Conservation (phyloP, 2,113 vertebrate species). For the Paraplagusia blochii region DNA sequence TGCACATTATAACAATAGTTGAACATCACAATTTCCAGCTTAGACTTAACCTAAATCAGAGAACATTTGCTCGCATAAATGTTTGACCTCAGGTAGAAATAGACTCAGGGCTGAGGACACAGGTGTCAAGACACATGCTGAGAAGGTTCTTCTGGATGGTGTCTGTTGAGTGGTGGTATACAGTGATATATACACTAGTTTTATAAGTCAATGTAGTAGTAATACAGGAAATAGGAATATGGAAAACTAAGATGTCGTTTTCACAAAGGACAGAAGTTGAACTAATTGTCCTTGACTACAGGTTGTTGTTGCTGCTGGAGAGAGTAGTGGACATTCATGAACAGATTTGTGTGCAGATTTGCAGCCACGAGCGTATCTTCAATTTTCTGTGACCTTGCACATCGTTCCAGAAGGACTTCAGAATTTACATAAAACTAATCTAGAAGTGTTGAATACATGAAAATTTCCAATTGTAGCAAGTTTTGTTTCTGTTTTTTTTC, state of each 20-base stretch:
- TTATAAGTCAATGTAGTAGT: too few relatives aligned
- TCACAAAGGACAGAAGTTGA: too few relatives aligned
- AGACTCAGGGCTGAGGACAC: slow-evolving; percentile 3
- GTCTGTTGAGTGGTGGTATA: background rate
- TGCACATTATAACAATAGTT: too few relatives aligned
- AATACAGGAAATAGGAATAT: too few relatives aligned
- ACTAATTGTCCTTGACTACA: too few relatives aligned
- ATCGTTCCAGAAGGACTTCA: background rate
- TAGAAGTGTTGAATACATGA: background rate
- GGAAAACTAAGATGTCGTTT: too few relatives aligned
- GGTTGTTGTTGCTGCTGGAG: too few relatives aligned
- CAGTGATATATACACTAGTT: background rate
- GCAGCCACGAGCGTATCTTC: background rate
- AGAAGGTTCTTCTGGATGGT: background rate
- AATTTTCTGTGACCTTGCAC: background rate
- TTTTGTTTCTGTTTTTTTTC: background rate
- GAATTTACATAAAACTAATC: background rate
- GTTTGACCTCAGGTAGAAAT: slow-evolving; percentile 25
- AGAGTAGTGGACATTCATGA: too few relatives aligned
- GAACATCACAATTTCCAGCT: too few relatives aligned
- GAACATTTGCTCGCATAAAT: background rate
- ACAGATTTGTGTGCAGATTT: too few relatives aligned
- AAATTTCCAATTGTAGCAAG: background rate
- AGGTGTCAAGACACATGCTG: background rate
- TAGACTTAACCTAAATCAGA: too few relatives aligned